Base-by-base conservation (phyloP, 2,888 invertebrate species). In the Dromius quadrimaculatus region DNA sequence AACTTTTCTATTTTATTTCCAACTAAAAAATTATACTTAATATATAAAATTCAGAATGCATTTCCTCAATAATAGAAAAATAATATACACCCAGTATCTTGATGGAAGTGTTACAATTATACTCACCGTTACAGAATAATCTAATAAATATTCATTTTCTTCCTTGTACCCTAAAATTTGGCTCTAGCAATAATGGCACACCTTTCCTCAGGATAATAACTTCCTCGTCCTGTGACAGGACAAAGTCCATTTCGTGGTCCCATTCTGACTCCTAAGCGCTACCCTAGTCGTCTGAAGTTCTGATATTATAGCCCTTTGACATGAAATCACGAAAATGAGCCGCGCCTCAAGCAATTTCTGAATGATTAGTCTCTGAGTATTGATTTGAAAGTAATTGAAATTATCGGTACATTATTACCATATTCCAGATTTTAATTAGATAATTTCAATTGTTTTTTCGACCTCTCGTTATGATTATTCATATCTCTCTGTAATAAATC, bases 161-260 rank as follows among this genome's bases (percentile, higher is more conserved):
- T 5, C 28, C 4, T 28, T 3, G 3, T 8, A 5, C 28, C 28
- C 3, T 28, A 28, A 28, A 28, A 28, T 28, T 28, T 5, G 3
- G 28, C 28, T 28, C 4, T 38, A 38, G 11, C 15, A 15, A 15
- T 38, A 38, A 38, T 38, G 38, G 38, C 38, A 38, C 38, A 38
- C 38, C 38, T 38, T 2, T 11, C n/a, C n/a, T n/a, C 2, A 47
- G 20, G 22, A 20, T 47, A 47, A 47, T 47, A 47, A 47, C 47
- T 47, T 47, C 47, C 47, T 47, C 47, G 47, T 47, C 47, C 23
- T 47, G 47, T 22, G 47, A 22, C 47, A 47, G 47, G 47, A 47
- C 47, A 47, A 20, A 19, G 47, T 47, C 47, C 47, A 47, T 47
- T 22, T 47, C 47, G 47, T 11, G 22, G 47, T 13, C 47, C 19